Conservation (phyloP, 1,140 invertebrate species). For the Zaprionus ghesquierei region DNA sequence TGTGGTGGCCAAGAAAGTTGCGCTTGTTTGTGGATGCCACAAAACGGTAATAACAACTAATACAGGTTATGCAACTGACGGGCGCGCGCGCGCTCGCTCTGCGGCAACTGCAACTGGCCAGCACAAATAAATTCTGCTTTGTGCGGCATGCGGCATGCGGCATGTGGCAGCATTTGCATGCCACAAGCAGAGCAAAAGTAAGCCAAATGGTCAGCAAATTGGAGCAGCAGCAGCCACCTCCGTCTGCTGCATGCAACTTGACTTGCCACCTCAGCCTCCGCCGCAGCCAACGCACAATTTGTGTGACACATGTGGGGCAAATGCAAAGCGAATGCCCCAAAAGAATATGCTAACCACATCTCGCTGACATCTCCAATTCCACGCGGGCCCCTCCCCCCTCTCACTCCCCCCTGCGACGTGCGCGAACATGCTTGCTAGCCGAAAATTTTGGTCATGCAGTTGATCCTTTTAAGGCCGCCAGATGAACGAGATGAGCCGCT, state of each 20-base stretch:
- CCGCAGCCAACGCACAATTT: constrained; percentile 56
- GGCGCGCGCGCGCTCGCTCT: constrained; percentile 4
- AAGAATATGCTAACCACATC: constrained; percentile 28
- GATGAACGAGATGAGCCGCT: constrained; percentile 1
- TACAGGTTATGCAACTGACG: constrained; percentile 77
- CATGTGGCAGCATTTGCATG: constrained; percentile 60
- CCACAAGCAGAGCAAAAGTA: constrained; percentile 48
- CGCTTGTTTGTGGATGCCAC: constrained; percentile 35
- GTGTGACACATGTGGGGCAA: constrained; percentile 69
- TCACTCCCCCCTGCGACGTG: neutral
- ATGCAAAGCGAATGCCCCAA: constrained; percentile 39
- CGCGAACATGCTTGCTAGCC: neutral
- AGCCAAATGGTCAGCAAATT: constrained; percentile 76
- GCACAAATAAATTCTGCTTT: constrained; percentile 13
- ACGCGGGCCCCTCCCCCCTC: neutral
- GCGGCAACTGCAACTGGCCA: neutral
- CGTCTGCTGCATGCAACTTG: neutral
- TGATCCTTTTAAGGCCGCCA: constrained; percentile 2
- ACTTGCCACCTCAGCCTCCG: neutral
- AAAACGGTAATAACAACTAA: constrained; percentile 80
- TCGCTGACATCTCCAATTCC: constrained; percentile 22
- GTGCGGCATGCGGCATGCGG: constrained; percentile 2
- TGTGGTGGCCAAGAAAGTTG: constrained; percentile 33
- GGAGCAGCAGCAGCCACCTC: constrained; percentile 40
- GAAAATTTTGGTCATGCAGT: neutral